Evolutionary conservation across 2,797 vertebrate species (phyloP), one percentile per base, ranked within the genome.

Genomic region (Prunella strophiata): DNA sequence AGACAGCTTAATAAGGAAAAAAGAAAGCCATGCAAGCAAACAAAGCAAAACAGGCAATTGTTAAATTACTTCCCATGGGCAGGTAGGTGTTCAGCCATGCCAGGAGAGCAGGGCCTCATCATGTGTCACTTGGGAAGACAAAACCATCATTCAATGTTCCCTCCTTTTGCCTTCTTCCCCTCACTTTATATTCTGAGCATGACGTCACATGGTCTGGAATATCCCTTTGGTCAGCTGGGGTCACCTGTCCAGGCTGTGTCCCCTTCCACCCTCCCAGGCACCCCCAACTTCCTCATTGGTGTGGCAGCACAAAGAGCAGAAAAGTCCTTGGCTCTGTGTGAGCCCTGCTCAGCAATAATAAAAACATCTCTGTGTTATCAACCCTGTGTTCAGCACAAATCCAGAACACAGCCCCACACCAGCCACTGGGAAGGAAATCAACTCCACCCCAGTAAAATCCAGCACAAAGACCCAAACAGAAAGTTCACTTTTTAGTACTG

Each of bases 201-300:
- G 27, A 0, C 23, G 15, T 13, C 22, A 1, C 4, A 16, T 4
- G 23, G 29, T 40, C n/a, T 34, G 55, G 55, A 68, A 17, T 7
- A 3, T 30, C 55, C 40, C 40, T 54, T 40, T 34, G 65, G 9
- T 25, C 48, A 62, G 5, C 0, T 21, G 30, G 7, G 2, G 16
- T 70, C 55, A 70, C 65, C 65, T 61, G 40, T 34, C 48, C 4
- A 0, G 11, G 20, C 65, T 34, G 21, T 40, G 48, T 21, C 48
- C 2, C 48, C 30, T 62, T 30, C 42, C 50, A 48, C 0, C 4
- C 38, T 38, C 19, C 29, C 29, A n/a, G 16, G 19, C 23, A 45
- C 3, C 9, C 2, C 19, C 30, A n/a, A 0, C 6, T 8, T 19
- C 19, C 13, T 47, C 20, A 36, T 10, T 40, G 70, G 10, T 2